Evolutionary conservation across 2,797 vertebrate genomes (phyloP).

Genomic region (Scolopax bukidnonensis): DNA sequence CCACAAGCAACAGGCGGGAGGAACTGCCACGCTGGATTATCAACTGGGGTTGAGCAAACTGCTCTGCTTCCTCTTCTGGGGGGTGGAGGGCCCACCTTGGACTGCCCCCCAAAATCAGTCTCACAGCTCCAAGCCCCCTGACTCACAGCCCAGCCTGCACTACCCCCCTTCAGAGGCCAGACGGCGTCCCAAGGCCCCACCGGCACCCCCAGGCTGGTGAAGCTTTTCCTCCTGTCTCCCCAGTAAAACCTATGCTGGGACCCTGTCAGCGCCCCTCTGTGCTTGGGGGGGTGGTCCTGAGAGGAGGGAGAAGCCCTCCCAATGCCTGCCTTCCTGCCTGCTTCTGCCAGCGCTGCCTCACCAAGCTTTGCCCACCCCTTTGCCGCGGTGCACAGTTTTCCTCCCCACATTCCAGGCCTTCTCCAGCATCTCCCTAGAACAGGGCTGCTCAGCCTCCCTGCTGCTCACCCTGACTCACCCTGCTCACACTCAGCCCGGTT

Average conservation of each 20-base stretch:
- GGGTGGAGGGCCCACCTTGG: not conserved
- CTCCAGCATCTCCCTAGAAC: not conserved
- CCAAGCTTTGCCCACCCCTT: accelerated
- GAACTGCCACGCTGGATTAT: not conserved
- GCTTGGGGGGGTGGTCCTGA: accelerated
- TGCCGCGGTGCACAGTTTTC: not conserved
- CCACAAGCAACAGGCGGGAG: not conserved
- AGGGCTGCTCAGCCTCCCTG: not conserved
- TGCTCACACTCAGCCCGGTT: not conserved
- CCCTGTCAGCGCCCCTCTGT: not conserved
- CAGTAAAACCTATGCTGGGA: accelerated
- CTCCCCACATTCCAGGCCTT: not conserved
- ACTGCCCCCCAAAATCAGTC: not conserved
- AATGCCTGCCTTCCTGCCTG: not conserved
- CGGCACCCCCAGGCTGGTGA: not conserved
- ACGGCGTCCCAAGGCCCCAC: not conserved
- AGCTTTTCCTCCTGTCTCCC: not conserved
- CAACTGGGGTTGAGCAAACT: not conserved
- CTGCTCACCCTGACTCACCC: not conserved
- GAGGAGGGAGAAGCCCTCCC: not conserved
- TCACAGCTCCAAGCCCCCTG: not conserved
- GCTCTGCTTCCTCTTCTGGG: not conserved
- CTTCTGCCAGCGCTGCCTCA: not conserved
- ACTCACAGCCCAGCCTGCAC: not conserved
- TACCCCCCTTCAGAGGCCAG: not conserved